Evolutionary conservation across 53 echinoderm and acorn worm species (phyloP).

Genomic region (Zoroaster sp.): DNA sequence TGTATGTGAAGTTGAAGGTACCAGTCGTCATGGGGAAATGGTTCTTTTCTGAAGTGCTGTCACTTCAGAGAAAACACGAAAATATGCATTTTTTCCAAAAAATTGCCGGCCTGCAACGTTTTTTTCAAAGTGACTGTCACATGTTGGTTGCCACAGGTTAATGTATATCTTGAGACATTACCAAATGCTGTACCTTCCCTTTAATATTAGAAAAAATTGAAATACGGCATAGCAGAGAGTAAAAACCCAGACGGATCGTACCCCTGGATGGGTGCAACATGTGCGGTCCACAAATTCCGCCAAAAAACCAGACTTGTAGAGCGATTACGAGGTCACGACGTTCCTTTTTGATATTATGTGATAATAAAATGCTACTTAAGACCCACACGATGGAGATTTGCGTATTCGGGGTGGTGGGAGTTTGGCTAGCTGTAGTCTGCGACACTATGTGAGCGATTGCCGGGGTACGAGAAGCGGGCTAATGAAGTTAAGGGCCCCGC

Average conservation of each 20-base stretch:
- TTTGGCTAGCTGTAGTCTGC: slow-evolving; percentile 5
- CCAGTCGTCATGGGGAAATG: no score
- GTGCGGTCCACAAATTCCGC: slow-evolving; percentile 36
- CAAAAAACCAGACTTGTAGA: slow-evolving; percentile 20
- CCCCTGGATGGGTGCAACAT: slow-evolving; percentile 8
- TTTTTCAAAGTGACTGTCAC: no score
- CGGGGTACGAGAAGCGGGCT: slow-evolving; percentile 22
- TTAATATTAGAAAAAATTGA: neutral
- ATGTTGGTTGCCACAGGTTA: no score
- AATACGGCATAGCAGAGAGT: neutral
- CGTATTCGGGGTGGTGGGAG: neutral
- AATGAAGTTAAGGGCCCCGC: slow-evolving; percentile 48
- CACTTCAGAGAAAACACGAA: no score
- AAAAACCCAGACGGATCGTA: neutral
- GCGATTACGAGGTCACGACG: slow-evolving; percentile 46
- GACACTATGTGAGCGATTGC: neutral
- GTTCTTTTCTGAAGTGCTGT: no score
- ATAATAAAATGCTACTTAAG: slow-evolving; percentile 44
- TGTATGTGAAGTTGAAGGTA: no score
- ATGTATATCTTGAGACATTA: no score
- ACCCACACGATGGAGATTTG: slow-evolving; percentile 9
- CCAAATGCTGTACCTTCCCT: neutral
- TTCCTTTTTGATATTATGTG: slow-evolving; percentile 44
- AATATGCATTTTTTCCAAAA: no score
- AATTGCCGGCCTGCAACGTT: no score